Evolutionary conservation across 2,797 vertebrate species (phyloP).

Genomic region (Podarcis siculus): DNA sequence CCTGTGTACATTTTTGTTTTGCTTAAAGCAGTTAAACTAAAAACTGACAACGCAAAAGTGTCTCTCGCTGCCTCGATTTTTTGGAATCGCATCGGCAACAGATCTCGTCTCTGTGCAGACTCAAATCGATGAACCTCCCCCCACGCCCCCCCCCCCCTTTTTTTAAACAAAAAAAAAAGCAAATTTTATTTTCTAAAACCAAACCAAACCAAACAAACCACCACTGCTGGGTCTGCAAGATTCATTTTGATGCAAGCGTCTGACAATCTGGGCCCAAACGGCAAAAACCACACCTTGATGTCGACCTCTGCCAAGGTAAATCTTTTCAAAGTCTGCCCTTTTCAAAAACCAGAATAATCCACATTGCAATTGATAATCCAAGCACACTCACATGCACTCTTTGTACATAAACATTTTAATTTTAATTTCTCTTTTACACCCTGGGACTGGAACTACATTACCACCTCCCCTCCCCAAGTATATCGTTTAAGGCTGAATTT

Average conservation of each 20-base stretch:
- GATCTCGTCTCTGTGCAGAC: slow-evolving; percentile 33
- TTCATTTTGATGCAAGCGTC: background rate
- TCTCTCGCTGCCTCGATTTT: slow-evolving; percentile 10
- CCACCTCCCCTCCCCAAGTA: slow-evolving; percentile 27
- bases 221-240: background rate
- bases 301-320: background rate
- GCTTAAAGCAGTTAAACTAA: slow-evolving; percentile 70
- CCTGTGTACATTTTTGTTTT: slow-evolving; percentile 59
- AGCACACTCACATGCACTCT: slow-evolving; percentile 1
- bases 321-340: background rate
- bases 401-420: slow-evolving; percentile 29
- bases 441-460: slow-evolving; percentile 20
- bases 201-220: background rate
- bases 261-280: background rate
- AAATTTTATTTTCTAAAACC: background rate
- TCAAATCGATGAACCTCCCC: slow-evolving; percentile 37
- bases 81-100: slow-evolving; percentile 23
- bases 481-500: slow-evolving; percentile 63
- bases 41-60: slow-evolving; percentile 36
- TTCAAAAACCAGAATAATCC: background rate
- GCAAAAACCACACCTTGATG: background rate
- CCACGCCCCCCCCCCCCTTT: background rate
- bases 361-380: slow-evolving; percentile 6
- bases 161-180: background rate
- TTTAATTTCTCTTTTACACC: slow-evolving; percentile 14